Evolutionary conservation across 2,888 invertebrate genomes (phyloP).

Genomic region (Xanthostigma xanthostigma): DNA sequence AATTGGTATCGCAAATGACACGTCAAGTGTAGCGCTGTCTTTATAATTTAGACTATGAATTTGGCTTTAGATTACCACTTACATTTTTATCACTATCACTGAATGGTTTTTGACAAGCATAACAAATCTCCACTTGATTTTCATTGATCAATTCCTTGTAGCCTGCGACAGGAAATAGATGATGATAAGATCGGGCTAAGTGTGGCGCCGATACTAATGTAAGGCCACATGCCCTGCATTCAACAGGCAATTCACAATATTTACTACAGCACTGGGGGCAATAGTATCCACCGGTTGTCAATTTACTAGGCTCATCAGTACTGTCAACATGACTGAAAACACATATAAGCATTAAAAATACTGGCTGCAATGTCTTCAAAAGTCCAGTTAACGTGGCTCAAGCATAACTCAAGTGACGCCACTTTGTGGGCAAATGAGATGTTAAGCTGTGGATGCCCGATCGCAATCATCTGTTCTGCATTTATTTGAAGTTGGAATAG

Average conservation of each 20-base stretch:
- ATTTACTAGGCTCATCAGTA: constrained; percentile 46
- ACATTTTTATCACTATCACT: constrained; percentile 58
- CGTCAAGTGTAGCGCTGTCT: background rate
- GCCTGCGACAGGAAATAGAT: constrained; percentile 82
- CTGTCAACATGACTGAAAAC: constrained; percentile 64
- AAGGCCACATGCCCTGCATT: constrained; percentile 89
- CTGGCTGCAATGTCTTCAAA: no score
- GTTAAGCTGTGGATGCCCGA: no score
- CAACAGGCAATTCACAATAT: constrained; percentile 95
- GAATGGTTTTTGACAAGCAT: constrained; percentile 59
- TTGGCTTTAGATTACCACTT: constrained; percentile 16
- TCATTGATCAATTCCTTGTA: constrained; percentile 58
- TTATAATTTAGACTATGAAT: no score
- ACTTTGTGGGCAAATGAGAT: no score
- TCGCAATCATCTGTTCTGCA: no score
- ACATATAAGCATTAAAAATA: constrained; percentile 6
- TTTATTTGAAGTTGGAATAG: no score
- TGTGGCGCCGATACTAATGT: constrained; percentile 97
- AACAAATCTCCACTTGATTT: constrained; percentile 46
- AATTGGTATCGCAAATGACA: constrained; percentile 1
- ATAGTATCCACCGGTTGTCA: constrained; percentile 64
- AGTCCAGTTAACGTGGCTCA: no score
- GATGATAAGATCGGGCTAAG: constrained; percentile 92
- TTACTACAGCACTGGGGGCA: constrained; percentile 95
- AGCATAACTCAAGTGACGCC: no score